phyloP scores from a whole-genome alignment of 2,113 vertebrate genomes.

The Grammomys surdaster region DNA sequence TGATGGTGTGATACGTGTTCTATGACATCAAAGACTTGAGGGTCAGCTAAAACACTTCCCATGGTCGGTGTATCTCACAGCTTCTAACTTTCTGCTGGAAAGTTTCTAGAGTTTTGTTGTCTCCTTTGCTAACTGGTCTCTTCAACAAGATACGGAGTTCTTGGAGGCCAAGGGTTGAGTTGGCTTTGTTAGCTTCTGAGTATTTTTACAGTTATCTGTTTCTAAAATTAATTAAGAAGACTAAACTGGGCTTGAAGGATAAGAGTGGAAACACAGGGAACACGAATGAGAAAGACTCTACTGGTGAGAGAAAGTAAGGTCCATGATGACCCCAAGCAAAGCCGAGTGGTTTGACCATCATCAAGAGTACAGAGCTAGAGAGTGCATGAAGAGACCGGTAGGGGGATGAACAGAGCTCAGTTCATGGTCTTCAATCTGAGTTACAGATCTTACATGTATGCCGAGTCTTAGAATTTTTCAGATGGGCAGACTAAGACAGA shows the following conservation, averaged over 20 bases:
- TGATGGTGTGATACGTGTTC: neutral
- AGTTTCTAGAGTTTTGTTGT: neutral
- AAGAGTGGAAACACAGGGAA: neutral
- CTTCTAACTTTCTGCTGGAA: neutral
- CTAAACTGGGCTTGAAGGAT: neutral
- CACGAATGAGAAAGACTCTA: neutral
- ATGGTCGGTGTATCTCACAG: neutral
- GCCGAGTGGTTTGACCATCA: neutral
- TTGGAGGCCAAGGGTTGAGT: neutral
- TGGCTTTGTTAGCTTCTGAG: conserved; percentile 15
- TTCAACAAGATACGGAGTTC: neutral
- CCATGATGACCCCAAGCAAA: neutral
- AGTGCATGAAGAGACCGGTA: neutral
- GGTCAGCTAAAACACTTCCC: neutral
- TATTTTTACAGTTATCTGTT: neutral
- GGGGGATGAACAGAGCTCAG: neutral
- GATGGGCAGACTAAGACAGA: neutral
- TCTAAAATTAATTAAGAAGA: neutral
- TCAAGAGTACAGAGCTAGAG: neutral
- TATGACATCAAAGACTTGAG: neutral
- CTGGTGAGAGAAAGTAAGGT: neutral
- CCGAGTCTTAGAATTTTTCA: neutral
- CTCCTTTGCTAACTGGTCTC: neutral
- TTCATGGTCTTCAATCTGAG: neutral
- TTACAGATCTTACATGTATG: neutral